A percentile compares a stretch with the other conserved stretches of the same genome.
These are phyloP conservation scores for Epizoanthus ramosus DNA, from an alignment of 92 coral and sea anemone genomes.

Conservation along the genomic window DNA sequence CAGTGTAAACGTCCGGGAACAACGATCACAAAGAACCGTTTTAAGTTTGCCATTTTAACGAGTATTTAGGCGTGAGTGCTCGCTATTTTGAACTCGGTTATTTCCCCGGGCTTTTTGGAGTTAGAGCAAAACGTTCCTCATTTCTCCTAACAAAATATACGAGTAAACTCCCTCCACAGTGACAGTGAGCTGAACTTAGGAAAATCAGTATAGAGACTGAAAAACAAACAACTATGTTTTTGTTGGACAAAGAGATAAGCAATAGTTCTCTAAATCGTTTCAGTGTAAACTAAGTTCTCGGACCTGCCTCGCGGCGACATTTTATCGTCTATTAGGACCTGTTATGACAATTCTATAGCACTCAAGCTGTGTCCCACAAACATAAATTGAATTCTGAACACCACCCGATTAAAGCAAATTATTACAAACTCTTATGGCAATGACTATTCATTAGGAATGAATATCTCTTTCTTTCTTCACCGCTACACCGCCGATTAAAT, in stretches of 20 bases:
- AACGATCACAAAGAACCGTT: not conserved
- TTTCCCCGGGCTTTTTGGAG: too few relatives aligned
- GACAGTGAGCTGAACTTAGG: not conserved
- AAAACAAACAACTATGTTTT: slow-evolving; percentile 10
- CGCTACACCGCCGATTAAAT: slow-evolving; percentile 43
- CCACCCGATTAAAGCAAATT: slow-evolving; percentile 33
- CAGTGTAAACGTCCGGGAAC: slow-evolving; percentile 6
- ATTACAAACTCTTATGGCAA: slow-evolving; percentile 3
- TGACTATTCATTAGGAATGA: slow-evolving; percentile 20
- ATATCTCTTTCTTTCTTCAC: slow-evolving; percentile 12
- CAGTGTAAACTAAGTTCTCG: slow-evolving; percentile 11
- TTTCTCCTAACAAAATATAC: too few relatives aligned
- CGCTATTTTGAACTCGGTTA: too few relatives aligned
- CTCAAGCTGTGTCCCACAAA: not conserved
- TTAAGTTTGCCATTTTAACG: not conserved
- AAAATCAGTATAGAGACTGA: not conserved
- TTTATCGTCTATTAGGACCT: not conserved
- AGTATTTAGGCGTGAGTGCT: not conserved
- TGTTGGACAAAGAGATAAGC: slow-evolving; percentile 18
- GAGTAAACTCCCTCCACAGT: too few relatives aligned
- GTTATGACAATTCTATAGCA: not conserved
- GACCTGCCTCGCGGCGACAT: slow-evolving; percentile 24
- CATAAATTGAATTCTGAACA: slow-evolving; percentile 2
- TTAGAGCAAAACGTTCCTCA: too few relatives aligned
- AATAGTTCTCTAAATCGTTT: not conserved